Evolutionary conservation across 2,797 vertebrate genomes (phyloP).

Genomic region (Xenopus petersii): DNA sequence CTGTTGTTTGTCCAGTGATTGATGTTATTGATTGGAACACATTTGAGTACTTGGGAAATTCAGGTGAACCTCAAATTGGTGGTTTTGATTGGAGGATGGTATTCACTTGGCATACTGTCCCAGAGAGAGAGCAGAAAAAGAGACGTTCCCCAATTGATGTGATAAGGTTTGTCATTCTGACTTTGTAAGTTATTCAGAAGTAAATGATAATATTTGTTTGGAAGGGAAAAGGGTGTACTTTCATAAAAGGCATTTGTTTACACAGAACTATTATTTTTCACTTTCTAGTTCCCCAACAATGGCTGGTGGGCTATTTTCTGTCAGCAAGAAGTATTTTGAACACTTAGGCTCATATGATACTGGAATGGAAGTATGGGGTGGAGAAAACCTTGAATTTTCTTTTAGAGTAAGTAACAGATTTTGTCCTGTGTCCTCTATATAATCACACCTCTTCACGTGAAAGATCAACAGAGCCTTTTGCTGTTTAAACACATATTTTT

Average conservation of each 20-base stretch:
- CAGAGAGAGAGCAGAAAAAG: slow-evolving; percentile 77
- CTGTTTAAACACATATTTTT: too few species aligned
- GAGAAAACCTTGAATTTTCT: slow-evolving; percentile 97
- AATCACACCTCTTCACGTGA: too few species aligned
- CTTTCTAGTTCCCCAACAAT: slow-evolving; percentile 90
- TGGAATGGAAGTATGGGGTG: slow-evolving; percentile 99
- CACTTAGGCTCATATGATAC: slow-evolving; percentile 96
- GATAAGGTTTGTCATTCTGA: slow-evolving; percentile 75
- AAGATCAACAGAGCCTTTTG: too few species aligned
- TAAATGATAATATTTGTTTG: too few species aligned
- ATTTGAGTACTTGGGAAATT: slow-evolving; percentile 90
- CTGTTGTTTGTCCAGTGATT: slow-evolving; percentile 93
- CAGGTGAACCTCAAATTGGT: slow-evolving; percentile 90
- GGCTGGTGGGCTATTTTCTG: slow-evolving; percentile 94
- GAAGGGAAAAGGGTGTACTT: too few species aligned
- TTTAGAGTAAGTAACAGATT: slow-evolving; percentile 81
- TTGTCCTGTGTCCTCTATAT: background rate
- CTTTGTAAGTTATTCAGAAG: too few species aligned
- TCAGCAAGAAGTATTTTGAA: slow-evolving; percentile 88
- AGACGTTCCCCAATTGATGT: slow-evolving; percentile 80
- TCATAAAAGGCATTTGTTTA: too few species aligned
- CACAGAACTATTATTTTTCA: background rate
- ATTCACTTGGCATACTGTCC: slow-evolving; percentile 88
- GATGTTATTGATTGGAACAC: slow-evolving; percentile 98
- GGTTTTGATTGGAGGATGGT: slow-evolving; percentile 96